Base-by-base conservation (phyloP, 1,140 invertebrate species). In the Anadara kagoshimensis region DNA sequence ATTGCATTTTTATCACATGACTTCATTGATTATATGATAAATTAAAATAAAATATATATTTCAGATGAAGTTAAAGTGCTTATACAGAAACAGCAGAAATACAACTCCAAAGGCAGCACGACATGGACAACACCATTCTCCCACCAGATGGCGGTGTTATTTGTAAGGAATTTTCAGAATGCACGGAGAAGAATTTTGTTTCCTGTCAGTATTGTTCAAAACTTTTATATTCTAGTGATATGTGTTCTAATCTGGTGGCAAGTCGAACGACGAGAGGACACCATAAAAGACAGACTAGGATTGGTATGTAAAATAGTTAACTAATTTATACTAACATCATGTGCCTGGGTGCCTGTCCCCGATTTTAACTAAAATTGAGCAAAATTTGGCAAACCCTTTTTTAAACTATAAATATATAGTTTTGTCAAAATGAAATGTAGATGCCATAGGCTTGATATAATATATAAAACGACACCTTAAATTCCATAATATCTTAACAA, bases 121-220 rank as follows among this genome's bases (percentile, higher is more conserved):
- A 7, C 10, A 20, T 70, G 49, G 24, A 20, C 26, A 36, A 70
- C 71, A 16, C 67, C 76, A 1, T 78, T 61, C 53, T 73, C 59
- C 44, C 69, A 69, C 45, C 76, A 78, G 44, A 44, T 78, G 18
- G 26, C 7, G 18, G 45, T 65, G 14, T 43, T 75, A 18, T 70
- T 62, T 4, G 45, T 29, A 0, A 61, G 93, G 20, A 75, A 75
- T 45, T 69, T 75, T 29, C 45, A 63, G 41, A 69, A 69, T 69
- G 67, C 73, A 16, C 51, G 73, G 22, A 66, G 73, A n/a, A 5
- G 73, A 22, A 69, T 75, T 26, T n/a, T 75, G 10, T 57, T 59
- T 49, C 73, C 67, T 2, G 56, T 69, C 2, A 65, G 73, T 20
- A 20, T 75, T 10, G 49, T 75, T 58, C 73, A 75, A n/a, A 75